Evolutionary conservation across 2,113 vertebrate genomes (phyloP).

Genomic region (Hemibagrus wyckioides): DNA sequence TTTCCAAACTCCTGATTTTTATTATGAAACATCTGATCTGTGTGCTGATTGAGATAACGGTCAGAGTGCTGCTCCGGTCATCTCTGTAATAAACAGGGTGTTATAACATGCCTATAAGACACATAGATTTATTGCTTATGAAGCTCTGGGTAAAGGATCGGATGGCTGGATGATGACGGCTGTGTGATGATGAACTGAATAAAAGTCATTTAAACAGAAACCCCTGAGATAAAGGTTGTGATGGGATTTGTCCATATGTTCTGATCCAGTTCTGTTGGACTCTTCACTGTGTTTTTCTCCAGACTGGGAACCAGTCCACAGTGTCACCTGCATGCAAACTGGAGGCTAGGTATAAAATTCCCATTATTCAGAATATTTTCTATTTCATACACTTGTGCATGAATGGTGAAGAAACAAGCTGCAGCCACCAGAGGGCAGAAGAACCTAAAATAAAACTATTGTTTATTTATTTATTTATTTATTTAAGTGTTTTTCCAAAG

Average conservation of each 20-base stretch:
- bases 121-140: not conserved
- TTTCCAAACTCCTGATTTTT: not conserved
- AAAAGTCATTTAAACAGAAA: not conserved
- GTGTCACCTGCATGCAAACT: not conserved
- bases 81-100: not conserved
- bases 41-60: not conserved
- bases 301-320: not conserved
- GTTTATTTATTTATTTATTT: too few species aligned
- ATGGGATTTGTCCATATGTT: too few species aligned
- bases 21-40: not conserved
- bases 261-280: not conserved
- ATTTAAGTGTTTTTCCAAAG: too few species aligned
- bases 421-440: constrained; percentile 7
- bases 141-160: not conserved
- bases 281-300: not conserved
- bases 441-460: not conserved
- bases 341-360: not conserved
- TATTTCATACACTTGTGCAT: not conserved
- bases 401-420: not conserved
- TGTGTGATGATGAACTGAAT: not conserved
- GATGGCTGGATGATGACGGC: not conserved
- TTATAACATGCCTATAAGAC: not conserved
- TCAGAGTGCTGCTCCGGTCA: not conserved
- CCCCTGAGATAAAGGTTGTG: not conserved
- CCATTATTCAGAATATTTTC: not conserved